These are phyloP conservation scores for Urocynchramus pylzowi DNA, from an alignment of 2,113 vertebrate genomes.

Conservation along the genomic window DNA sequence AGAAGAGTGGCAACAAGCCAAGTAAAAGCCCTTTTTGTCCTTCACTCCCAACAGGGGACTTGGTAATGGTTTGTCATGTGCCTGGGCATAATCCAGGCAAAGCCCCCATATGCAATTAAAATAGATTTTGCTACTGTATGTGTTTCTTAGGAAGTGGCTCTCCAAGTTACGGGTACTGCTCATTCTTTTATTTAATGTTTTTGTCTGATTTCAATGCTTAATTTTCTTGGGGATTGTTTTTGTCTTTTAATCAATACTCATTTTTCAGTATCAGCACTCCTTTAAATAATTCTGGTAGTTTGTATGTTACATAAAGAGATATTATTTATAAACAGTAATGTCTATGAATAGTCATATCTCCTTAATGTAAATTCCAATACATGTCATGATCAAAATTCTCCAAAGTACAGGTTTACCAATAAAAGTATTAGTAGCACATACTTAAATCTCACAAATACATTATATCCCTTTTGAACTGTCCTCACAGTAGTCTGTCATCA, in stretches of 20 bases:
- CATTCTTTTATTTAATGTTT: neutral
- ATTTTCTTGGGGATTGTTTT: neutral
- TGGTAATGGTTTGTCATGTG: conserved; percentile 19
- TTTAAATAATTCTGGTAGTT: neutral
- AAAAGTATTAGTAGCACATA: neutral
- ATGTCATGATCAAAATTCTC: neutral
- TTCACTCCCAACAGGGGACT: conserved; percentile 11
- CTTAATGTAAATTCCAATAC: neutral
- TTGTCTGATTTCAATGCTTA: neutral
- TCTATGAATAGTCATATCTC: neutral
- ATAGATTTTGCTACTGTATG: conserved; percentile 4
- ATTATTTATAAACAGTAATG: neutral
- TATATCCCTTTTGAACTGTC: neutral
- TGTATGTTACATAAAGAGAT: neutral
- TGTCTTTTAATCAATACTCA: neutral
- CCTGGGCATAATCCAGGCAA: conserved; percentile 3
- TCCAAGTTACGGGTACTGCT: neutral
- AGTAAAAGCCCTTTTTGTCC: conserved; percentile 31
- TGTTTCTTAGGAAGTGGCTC: neutral
- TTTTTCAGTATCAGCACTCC: neutral
- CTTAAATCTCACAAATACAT: neutral
- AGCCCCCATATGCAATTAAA: conserved; percentile 5
- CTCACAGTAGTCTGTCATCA: neutral
- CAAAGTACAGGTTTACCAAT: neutral
- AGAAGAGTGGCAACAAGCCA: conserved; percentile 5